A percentile compares a stretch with the other conserved stretches of the same genome.
Conservation (phyloP, 1,140 invertebrate genomes). For the Epicauta chinensis region DNA sequence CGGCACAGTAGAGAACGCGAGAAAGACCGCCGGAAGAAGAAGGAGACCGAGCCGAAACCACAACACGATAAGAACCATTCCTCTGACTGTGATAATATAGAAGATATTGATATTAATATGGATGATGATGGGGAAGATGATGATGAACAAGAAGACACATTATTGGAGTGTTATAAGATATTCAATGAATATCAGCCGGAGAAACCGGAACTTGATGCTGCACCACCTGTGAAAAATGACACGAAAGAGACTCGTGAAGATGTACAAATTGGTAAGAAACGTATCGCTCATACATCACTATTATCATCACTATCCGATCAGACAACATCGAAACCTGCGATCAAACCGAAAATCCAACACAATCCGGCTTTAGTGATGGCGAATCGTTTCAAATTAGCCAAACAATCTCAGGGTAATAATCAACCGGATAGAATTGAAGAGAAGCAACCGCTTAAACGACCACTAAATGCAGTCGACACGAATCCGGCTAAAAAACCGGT, state of each 20-base stretch:
- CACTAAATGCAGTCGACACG: slow-evolving; percentile 24
- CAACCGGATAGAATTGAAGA: slow-evolving; percentile 35
- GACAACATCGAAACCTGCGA: slow-evolving; percentile 9
- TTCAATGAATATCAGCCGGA: slow-evolving; percentile 53
- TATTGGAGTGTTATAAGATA: slow-evolving; percentile 66
- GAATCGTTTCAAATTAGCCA: slow-evolving; percentile 36
- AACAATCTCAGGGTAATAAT: slow-evolving; percentile 31
- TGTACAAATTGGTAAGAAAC: slow-evolving; percentile 38
- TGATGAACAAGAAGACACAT: slow-evolving; percentile 36
- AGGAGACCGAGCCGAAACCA: slow-evolving; percentile 20
- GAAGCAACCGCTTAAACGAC: slow-evolving; percentile 18
- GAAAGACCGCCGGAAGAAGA: slow-evolving; percentile 21
- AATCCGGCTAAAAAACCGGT: slow-evolving; percentile 20
- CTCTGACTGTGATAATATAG: slow-evolving; percentile 26
- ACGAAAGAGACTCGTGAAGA: slow-evolving; percentile 17
- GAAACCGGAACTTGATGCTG: slow-evolving; percentile 7
- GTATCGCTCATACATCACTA: slow-evolving; percentile 44
- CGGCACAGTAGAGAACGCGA: slow-evolving; percentile 18
- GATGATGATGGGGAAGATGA: slow-evolving; percentile 31
- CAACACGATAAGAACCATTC: slow-evolving; percentile 24
- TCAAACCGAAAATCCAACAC: slow-evolving; percentile 24
- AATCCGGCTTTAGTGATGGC: slow-evolving; percentile 31
- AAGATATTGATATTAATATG: slow-evolving; percentile 3
- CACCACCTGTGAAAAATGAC: not conserved
- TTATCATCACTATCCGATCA: slow-evolving; percentile 10